Conservation (phyloP, 2,113 vertebrate genomes). For the Gasterosteus nipponicus region DNA sequence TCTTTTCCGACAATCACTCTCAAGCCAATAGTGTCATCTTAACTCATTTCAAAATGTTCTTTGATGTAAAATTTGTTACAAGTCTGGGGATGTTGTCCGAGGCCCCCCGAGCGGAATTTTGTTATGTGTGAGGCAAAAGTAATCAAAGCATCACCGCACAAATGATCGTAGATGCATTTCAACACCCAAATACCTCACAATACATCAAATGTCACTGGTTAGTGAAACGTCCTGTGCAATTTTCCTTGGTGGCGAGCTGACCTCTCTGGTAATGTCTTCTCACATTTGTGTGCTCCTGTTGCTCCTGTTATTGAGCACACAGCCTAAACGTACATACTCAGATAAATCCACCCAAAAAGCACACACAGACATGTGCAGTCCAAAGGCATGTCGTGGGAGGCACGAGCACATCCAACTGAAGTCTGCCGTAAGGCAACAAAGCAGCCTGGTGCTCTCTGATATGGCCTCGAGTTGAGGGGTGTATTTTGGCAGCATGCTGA, state of each 20-base stretch:
- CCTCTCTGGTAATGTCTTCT: slow-evolving; percentile 13
- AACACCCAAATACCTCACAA: slow-evolving; percentile 4
- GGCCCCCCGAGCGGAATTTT: neutral
- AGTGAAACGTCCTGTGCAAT: slow-evolving; percentile 20
- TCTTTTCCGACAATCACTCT: neutral
- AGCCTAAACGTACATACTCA: slow-evolving; percentile 30
- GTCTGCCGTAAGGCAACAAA: slow-evolving; percentile 53
- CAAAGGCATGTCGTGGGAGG: slow-evolving; percentile 34
- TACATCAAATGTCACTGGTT: slow-evolving; percentile 23
- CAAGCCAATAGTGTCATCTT: neutral
- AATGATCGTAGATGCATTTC: neutral
- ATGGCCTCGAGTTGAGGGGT: slow-evolving; percentile 61
- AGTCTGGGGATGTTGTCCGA: neutral
- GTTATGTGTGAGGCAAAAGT: slow-evolving; percentile 3
- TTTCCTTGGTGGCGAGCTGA: slow-evolving; percentile 18
- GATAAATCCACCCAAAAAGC: slow-evolving; percentile 4
- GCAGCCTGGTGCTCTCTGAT: slow-evolving; percentile 49
- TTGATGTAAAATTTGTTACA: neutral
- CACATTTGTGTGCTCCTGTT: slow-evolving; percentile 28
- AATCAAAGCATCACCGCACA: neutral
- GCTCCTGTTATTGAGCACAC: slow-evolving; percentile 13
- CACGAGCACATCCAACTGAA: slow-evolving; percentile 38
- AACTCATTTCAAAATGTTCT: neutral
- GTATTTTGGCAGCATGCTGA: slow-evolving; percentile 56
- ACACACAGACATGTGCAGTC: slow-evolving; percentile 24